Evolutionary conservation across 1,140 invertebrate genomes (phyloP).

Genomic region (Eupristina koningsbergeri): DNA sequence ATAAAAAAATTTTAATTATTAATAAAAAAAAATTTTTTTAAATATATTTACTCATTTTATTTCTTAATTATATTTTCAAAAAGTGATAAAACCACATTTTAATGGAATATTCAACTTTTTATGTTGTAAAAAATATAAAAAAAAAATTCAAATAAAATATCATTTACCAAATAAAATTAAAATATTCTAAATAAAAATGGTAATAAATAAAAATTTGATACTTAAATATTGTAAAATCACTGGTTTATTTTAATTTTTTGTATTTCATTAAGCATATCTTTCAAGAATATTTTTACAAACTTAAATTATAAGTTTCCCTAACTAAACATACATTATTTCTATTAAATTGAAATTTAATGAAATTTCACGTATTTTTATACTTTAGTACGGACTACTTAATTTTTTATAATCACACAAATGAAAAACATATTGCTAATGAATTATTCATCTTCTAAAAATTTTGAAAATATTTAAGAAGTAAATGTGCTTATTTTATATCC

Average conservation of each 20-base stretch:
- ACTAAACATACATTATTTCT: not conserved
- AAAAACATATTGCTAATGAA: not conserved
- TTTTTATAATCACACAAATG: not conserved
- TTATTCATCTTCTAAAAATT: not conserved
- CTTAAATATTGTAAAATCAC: constrained; percentile 13
- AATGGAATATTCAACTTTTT: no score
- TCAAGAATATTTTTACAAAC: not conserved
- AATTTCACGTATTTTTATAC: no score
- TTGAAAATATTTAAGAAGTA: not conserved
- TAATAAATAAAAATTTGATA: not conserved
- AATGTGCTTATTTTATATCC: not conserved
- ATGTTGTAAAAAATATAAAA: not conserved
- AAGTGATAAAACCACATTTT: no score
- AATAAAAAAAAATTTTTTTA: no score
- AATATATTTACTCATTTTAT: no score
- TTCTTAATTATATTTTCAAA: no score
- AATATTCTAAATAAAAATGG: not conserved
- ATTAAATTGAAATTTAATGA: not conserved
- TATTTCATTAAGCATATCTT: constrained; percentile 4
- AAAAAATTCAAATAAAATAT: not conserved
- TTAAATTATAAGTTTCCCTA: not conserved
- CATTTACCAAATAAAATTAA: no score
- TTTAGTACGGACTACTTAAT: no score
- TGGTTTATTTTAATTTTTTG: constrained; percentile 15
- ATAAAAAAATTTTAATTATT: no score